These are phyloP conservation scores for Tapirus terrestris DNA, from an alignment of 2,113 vertebrate species.

Conservation along the genomic window DNA sequence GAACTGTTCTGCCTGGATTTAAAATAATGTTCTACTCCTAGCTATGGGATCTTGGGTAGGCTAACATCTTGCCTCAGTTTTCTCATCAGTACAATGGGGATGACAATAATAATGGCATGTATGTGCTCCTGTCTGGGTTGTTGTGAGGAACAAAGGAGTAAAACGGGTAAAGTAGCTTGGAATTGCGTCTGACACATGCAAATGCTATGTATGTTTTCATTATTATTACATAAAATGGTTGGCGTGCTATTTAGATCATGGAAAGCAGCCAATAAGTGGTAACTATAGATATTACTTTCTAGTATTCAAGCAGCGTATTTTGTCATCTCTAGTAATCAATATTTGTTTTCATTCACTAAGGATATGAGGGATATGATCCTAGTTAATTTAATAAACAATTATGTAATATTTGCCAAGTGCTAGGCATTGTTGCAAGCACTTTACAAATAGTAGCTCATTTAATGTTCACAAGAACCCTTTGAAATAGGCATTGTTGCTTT, in stretches of 20 bases:
- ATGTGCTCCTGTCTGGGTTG: not conserved
- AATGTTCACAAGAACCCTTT: not conserved
- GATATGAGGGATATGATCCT: not conserved
- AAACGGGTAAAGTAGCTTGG: not conserved
- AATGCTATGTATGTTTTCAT: not conserved
- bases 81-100: not conserved
- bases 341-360: not conserved
- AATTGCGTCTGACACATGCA: not conserved
- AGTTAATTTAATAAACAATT: not conserved
- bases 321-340: not conserved
- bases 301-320: not conserved
- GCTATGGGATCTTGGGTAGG: not conserved
- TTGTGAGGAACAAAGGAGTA: not conserved
- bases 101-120: not conserved
- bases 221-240: not conserved
- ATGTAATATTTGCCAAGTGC: not conserved
- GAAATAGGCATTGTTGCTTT: not conserved
- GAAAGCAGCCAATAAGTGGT: not conserved
- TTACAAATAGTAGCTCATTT: not conserved
- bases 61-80: not conserved
- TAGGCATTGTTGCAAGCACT: not conserved
- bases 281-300: not conserved
- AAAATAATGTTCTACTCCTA: not conserved
- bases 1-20: not conserved
- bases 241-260: not conserved